Percentiles rank a stretch among this genome's conserved stretches.
phyloP scores from a whole-genome alignment of 2,797 vertebrate genomes.

The Columba guinea region DNA sequence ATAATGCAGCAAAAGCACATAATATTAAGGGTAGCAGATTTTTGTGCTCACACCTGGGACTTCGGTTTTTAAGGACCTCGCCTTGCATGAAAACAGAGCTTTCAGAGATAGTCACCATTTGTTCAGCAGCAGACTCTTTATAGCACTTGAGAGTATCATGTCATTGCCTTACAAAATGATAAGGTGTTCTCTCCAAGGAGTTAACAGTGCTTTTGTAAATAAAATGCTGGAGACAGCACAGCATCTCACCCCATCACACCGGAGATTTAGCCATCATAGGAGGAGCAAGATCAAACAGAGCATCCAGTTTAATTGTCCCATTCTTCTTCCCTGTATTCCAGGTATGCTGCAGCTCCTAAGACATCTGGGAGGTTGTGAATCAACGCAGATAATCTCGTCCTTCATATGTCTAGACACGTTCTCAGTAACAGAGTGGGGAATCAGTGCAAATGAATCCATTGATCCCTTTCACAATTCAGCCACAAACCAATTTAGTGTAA shows the following conservation, averaged over 20 bases:
- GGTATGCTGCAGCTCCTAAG: constrained; percentile 26
- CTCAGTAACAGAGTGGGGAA: constrained; percentile 57
- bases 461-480: constrained; percentile 75
- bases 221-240: constrained; percentile 6
- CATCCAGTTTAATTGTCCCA: constrained; percentile 52
- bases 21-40: neutral
- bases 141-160: constrained; percentile 1
- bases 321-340: constrained; percentile 32
- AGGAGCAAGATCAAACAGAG: neutral
- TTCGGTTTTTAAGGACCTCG: neutral
- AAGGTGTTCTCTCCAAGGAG: constrained; percentile 28
- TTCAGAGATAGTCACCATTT: neutral
- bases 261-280: neutral
- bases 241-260: neutral
- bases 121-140: constrained; percentile 1
- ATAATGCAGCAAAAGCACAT: neutral
- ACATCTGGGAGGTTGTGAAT: constrained; percentile 59
- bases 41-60: neutral
- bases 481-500: constrained; percentile 73
- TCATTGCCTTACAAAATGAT: neutral
- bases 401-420: constrained; percentile 73
- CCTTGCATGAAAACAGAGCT: neutral
- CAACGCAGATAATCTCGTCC: constrained; percentile 59
- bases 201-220: neutral
- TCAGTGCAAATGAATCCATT: constrained; percentile 75